Base-by-base conservation (phyloP, 1,140 invertebrate genomes). In the Diprion similis region DNA sequence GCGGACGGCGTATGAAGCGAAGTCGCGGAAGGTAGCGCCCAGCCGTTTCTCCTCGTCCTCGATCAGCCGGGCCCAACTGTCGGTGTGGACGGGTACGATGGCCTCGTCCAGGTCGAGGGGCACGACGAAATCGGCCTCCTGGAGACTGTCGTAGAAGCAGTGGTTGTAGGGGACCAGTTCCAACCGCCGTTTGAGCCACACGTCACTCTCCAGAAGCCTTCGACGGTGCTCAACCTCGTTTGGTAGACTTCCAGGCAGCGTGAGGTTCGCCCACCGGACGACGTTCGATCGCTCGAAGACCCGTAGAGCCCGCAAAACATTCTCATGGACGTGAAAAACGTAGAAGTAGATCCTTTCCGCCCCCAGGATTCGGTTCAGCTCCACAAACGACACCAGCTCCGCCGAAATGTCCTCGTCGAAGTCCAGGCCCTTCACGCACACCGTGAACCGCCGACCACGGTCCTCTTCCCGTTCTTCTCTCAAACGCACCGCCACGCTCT, bases 161-260 rank as follows among this genome's bases (percentile, higher is more conserved):
- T 94, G 93, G 81, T 95, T 95, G 81, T 94, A 95, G 0, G 93
- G 90, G 71, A 94, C 87, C 48, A 94, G 84, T 81, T 94, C 93
- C 85, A 93, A 90, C 75, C 92, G 87, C 74, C 93, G 86, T 75
- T 93, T 91, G 76, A 93, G 92, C 91, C 93, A 94, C 11, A 92
- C 81, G 77, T 91, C 89, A 76, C 89, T 85, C 66, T 82, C 79
- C 13, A 89, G 84, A 70, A 89, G 84, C 8, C 76, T 72, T 19
- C 84, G 73, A 48, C 86, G 80, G n/a, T 78, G 70, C 1, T 24
- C 66, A 46, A 83, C 84, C 17, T 82, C 79, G 66, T 89, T 89
- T 0, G 89, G 88, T 46, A 85, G 79, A 65, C 87, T 81, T 8
- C 88, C 89, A 0, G 90, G 90, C 74, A 93, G 85, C 76, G 89